Base-by-base conservation (phyloP, 2,113 vertebrate genomes). In the Sylvia atricapilla region DNA sequence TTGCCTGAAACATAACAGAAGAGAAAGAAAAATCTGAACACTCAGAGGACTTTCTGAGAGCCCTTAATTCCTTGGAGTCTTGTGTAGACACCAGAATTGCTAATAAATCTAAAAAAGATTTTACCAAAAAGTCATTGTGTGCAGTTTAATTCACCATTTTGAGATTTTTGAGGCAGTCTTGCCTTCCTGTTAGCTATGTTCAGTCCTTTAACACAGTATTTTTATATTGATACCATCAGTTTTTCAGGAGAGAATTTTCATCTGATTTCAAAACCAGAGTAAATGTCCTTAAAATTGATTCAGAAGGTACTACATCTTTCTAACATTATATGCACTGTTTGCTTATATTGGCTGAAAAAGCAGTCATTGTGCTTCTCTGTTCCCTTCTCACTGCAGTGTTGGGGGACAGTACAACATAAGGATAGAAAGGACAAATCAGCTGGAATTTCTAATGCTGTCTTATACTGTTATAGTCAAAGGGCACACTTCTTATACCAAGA, bases 331-430 rank as follows among this genome's bases (percentile, higher is more conserved):
- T 47, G 25, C 16, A 55, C 3, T 50, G 3, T 50, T 84, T 72
- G 4, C 4, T 84, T n/a, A 20, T 22, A 28, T 18, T 75, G 15
- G 6, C 27, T 80, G 37, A 91, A 79, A 72, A 74, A 68, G 2
- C 12, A 56, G 4, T 27, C 13, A 7, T 8, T 7, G 2, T 53
- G 30, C 11, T 82, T 86, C 83, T 53, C 30, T 21, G 10, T 37
- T 84, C 15, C 5, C 79, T 84, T 74, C 31, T 82, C 21, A 22
- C 6, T 30, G 37, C 1, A 0, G 0, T 43, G 12, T 55, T 33
- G 72, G 35, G 23, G 13, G 33, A 46, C 0, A 1, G 9, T 74
- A 46, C 6, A 63, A 16, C 4, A 15, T 9, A 39, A 53, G 4
- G 39, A 59, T 2, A 55, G 39, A 78, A 67, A 43, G 8, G 15